Evolutionary conservation across 2,888 invertebrate genomes (phyloP).

Genomic region (Erynnis tages): DNA sequence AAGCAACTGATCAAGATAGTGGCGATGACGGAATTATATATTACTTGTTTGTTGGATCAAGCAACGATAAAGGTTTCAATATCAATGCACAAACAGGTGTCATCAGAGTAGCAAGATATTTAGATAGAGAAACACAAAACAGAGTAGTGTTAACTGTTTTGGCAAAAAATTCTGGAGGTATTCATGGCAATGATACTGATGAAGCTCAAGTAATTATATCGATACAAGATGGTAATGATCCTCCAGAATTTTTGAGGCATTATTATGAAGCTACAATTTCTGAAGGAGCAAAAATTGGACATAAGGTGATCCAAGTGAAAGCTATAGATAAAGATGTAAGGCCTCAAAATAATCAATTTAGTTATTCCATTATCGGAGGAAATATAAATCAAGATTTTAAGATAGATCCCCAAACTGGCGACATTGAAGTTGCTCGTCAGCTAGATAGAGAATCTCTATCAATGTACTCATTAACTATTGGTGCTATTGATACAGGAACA

Average conservation of each 20-base stretch:
- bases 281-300: constrained; percentile 89
- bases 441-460: constrained; percentile 92
- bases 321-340: constrained; percentile 96
- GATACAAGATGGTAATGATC: constrained; percentile 97
- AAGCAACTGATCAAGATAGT: constrained; percentile 93
- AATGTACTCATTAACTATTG: constrained; percentile 88
- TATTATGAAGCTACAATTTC: constrained; percentile 90
- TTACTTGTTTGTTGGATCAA: constrained; percentile 95
- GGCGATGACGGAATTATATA: constrained; percentile 94
- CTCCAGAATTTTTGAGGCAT: constrained; percentile 93
- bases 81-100: constrained; percentile 92
- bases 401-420: constrained; percentile 92
- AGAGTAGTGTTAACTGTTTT: constrained; percentile 94
- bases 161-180: constrained; percentile 97
- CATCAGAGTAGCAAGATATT: constrained; percentile 89
- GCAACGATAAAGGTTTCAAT: constrained; percentile 94
- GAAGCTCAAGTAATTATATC: constrained; percentile 96
- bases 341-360: constrained; percentile 95
- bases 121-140: constrained; percentile 94
- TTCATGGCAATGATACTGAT: constrained; percentile 96
- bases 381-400: constrained; percentile 92
- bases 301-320: constrained; percentile 88
- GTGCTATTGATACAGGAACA: constrained; percentile 93
- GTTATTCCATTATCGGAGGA: constrained; percentile 93
- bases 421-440: constrained; percentile 87